Conservation (phyloP, 2,888 invertebrate genomes). For the Ametastegia equiseti region DNA sequence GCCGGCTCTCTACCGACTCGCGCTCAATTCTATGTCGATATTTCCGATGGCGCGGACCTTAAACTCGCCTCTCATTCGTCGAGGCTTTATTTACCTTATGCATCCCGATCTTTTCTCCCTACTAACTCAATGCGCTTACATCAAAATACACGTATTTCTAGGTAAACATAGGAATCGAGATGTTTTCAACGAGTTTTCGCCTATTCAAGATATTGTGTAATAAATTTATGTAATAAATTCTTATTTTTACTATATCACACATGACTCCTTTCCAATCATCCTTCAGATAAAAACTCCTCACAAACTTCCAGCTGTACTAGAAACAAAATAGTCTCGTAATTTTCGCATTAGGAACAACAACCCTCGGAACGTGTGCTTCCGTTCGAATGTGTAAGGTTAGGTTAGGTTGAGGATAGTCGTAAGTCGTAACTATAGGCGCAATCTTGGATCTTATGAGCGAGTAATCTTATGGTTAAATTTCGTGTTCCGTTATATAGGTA, state of each 20-base stretch:
- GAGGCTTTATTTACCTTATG: slow-evolving; percentile 18
- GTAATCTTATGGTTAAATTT: slow-evolving; percentile 19
- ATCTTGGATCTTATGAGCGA: slow-evolving; percentile 24
- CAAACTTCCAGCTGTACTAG: too few relatives aligned
- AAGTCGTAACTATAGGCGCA: neutral
- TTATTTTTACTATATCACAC: too few relatives aligned
- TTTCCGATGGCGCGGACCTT: slow-evolving; percentile 20
- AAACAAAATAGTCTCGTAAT: too few relatives aligned
- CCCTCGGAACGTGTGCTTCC: neutral
- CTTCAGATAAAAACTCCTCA: too few relatives aligned
- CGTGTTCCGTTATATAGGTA: neutral
- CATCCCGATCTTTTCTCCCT: neutral
- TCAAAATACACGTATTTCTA: neutral
- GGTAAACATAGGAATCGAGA: neutral
- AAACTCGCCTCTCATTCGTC: neutral
- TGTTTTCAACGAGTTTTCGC: neutral
- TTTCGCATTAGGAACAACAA: neutral
- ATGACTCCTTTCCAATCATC: too few relatives aligned
- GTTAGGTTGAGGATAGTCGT: too few relatives aligned
- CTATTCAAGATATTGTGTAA: too few relatives aligned
- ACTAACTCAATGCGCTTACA: neutral
- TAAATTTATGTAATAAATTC: too few relatives aligned
- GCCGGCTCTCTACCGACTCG: neutral
- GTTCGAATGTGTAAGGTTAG: neutral
- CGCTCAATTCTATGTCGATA: neutral